phyloP scores from a whole-genome alignment of 1,140 invertebrate species.

The Heliothis virescens region DNA sequence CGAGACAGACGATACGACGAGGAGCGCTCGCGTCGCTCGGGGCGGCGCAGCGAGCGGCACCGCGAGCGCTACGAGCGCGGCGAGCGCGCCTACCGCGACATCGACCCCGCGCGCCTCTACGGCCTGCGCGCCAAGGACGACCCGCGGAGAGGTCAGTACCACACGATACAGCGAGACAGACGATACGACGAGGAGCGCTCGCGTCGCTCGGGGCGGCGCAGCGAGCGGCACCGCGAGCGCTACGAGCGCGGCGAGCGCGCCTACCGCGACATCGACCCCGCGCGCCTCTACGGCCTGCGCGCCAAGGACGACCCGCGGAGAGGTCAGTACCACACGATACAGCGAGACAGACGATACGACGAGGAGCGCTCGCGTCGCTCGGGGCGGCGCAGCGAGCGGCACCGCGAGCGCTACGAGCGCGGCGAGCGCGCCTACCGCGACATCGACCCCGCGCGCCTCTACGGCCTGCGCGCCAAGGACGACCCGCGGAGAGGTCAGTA shows the following conservation, averaged over 20 bases:
- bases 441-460: constrained; percentile 72
- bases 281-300: constrained; percentile 67
- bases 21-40: constrained; percentile 64
- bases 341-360: constrained; percentile 75
- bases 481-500: constrained; percentile 73
- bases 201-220: constrained; percentile 41
- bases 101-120: constrained; percentile 71
- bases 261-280: constrained; percentile 77
- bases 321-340: constrained; percentile 77
- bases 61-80: constrained; percentile 54
- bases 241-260: constrained; percentile 68
- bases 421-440: constrained; percentile 78
- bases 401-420: constrained; percentile 39
- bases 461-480: constrained; percentile 71
- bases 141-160: constrained; percentile 73
- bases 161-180: constrained; percentile 76
- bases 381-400: constrained; percentile 12
- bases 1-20: constrained; percentile 76
- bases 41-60: constrained; percentile 10
- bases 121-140: constrained; percentile 72
- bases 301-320: constrained; percentile 72
- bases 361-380: constrained; percentile 69
- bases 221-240: constrained; percentile 34
- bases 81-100: constrained; percentile 77
- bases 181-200: constrained; percentile 77